These are phyloP conservation scores for Moxostoma hubbsi DNA, from an alignment of 2,797 vertebrate species.

Conservation along the genomic window DNA sequence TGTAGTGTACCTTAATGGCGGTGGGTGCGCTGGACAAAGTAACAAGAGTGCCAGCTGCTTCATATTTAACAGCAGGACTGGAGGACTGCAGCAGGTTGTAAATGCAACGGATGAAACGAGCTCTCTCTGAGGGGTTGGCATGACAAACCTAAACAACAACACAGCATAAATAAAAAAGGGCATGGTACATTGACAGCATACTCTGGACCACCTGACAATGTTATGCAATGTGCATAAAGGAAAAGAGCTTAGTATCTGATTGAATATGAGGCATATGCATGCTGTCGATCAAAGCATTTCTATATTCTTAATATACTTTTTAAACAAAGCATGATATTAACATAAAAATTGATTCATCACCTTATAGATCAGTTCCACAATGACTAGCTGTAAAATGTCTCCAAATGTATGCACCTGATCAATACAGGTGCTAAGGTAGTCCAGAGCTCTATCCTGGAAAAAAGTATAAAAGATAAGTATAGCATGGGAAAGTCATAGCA, in stretches of 20 bases:
- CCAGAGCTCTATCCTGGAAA: constrained; percentile 92
- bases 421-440: constrained; percentile 98
- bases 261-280: neutral
- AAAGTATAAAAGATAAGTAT: neutral
- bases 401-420: constrained; percentile 99
- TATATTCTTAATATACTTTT: neutral
- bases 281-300: neutral
- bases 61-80: constrained; percentile 98
- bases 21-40: constrained; percentile 98
- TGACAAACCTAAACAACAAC: constrained; percentile 87
- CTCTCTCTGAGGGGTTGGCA: constrained; percentile 95
- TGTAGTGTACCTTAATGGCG: constrained; percentile 88
- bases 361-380: constrained; percentile 99
- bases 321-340: no score
- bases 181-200: neutral
- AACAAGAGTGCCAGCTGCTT: constrained; percentile 96
- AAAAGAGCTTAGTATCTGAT: neutral
- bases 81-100: constrained; percentile 98
- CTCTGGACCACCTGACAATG: neutral
- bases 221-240: neutral
- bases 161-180: neutral
- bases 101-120: constrained; percentile 97
- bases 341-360: constrained; percentile 67
- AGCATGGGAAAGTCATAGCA: no score
- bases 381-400: constrained; percentile 97